Evolutionary conservation across 2,888 invertebrate genomes (phyloP).

Genomic region (Neoascia interrupta): DNA sequence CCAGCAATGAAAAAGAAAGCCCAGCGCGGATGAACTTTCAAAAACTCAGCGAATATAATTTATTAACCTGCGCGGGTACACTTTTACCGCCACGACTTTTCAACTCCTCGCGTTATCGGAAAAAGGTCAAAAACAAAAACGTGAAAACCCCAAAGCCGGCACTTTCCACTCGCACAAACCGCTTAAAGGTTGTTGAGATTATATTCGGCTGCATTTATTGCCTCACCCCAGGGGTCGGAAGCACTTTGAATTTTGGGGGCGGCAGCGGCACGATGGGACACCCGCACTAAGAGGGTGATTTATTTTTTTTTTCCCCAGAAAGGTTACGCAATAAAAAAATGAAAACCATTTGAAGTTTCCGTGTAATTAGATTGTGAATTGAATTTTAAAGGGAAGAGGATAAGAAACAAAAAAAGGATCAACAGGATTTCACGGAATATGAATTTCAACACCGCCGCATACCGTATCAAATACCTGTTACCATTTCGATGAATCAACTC

Average conservation of each 20-base stretch:
- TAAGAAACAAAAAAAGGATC: slow-evolving; percentile 45
- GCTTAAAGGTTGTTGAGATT: slow-evolving; percentile 54
- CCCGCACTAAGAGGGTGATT: slow-evolving; percentile 33
- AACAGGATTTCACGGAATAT: slow-evolving; percentile 68
- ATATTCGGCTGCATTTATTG: slow-evolving; percentile 55
- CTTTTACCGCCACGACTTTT: slow-evolving; percentile 47
- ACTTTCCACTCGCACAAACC: slow-evolving; percentile 20
- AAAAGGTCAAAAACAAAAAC: slow-evolving; percentile 62
- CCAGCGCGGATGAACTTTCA: slow-evolving; percentile 56
- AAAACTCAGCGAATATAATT: slow-evolving; percentile 61
- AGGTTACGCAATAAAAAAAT: slow-evolving; percentile 68
- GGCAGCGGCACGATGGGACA: slow-evolving; percentile 20
- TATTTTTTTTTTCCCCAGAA: slow-evolving; percentile 4
- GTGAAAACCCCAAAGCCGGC: slow-evolving; percentile 1
- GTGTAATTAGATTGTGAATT: slow-evolving; percentile 69
- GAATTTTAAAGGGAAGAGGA: slow-evolving; percentile 58
- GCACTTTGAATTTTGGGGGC: slow-evolving; percentile 49
- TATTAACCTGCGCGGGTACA: slow-evolving; percentile 38
- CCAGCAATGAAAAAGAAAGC: slow-evolving; percentile 12
- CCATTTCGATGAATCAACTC: slow-evolving; percentile 59
- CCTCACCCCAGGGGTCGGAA: slow-evolving; percentile 62
- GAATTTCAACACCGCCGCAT: slow-evolving; percentile 50
- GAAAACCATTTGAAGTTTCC: slow-evolving; percentile 68
- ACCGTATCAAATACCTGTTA: slow-evolving; percentile 55
- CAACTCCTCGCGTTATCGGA: slow-evolving; percentile 60